Percentiles rank a stretch among this genome's conserved stretches.
phyloP scores from a whole-genome alignment of 2,888 invertebrate genomes.

The Phortica okadai region DNA sequence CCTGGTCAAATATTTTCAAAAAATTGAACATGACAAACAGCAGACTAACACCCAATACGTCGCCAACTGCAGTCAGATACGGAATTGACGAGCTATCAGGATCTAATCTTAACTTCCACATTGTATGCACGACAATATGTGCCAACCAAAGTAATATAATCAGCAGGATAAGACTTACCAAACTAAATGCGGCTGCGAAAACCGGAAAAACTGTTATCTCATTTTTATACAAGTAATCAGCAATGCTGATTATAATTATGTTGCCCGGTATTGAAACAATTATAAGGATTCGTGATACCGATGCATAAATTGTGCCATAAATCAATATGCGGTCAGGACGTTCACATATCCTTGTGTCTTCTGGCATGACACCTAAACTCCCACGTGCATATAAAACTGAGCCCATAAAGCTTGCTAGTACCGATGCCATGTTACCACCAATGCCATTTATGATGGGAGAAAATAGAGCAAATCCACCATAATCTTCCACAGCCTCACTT shows the following conservation, averaged over 20 bases:
- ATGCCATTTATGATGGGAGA: conserved; percentile 44
- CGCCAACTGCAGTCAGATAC: conserved; percentile 48
- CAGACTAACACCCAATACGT: conserved; percentile 46
- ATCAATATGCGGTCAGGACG: conserved; percentile 33
- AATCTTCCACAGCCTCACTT: conserved; percentile 31
- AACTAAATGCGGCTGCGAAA: conserved; percentile 35
- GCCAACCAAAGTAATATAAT: conserved; percentile 42
- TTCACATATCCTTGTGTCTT: conserved; percentile 35
- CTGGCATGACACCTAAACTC: conserved; percentile 42
- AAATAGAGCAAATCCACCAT: conserved; percentile 42
- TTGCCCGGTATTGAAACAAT: conserved; percentile 44
- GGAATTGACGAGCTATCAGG: conserved; percentile 52
- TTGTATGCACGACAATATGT: conserved; percentile 45
- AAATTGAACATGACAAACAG: conserved; percentile 42
- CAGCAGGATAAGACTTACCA: conserved; percentile 44
- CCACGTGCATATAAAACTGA: conserved; percentile 38
- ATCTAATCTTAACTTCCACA: conserved; percentile 47
- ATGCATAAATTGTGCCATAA: conserved; percentile 47
- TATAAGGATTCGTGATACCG: conserved; percentile 45
- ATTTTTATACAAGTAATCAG: conserved; percentile 41
- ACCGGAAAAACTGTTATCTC: neutral
- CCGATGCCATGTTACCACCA: conserved; percentile 40
- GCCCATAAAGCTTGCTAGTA: conserved; percentile 46
- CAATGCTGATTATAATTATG: conserved; percentile 32
- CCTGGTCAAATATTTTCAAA: neutral